Evolutionary conservation across 2,888 invertebrate species (phyloP), one percentile per base, ranked within the genome.

Genomic region (Gisinianus flammeolus): DNA sequence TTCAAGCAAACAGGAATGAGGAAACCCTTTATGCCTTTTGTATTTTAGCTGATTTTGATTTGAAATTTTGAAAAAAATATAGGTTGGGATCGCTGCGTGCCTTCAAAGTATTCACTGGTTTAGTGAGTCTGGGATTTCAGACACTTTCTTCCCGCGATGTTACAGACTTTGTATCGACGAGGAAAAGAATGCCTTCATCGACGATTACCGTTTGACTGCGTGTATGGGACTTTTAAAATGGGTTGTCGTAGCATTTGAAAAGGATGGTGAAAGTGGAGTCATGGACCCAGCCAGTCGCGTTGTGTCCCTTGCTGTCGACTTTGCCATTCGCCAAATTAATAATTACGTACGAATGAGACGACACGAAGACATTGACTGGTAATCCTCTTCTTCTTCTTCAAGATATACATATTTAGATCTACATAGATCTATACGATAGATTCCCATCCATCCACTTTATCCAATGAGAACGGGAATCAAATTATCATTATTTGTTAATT

Each of bases 201-300:
- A 96, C 81, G 96, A 97, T 87, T 97, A 93, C 86, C 91, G 95
- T 85, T 89, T 94, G 83, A 96, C 96, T 0, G 94, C 96, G 0
- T 96, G 96, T 86, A 91, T 95, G 84, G 92, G 93, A 82, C 88
- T 95, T 68, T 88, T 97, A 58, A 93, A 94, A 87, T 93, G 93
- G 91, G 88, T 96, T 72, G 89, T 91, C 0, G 89, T 89, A 73
- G 90, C 89, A 64, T 88, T 90, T 72, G 89, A 90, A 56, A 12
- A 86, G 0, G 89, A 89, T 71, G 91, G 90, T 26, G 83, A 83
- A 26, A 90, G 90, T 83, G 89, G 90, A 77, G 87, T 86, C 12
- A 77, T 79, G 52, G 83, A 84, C 58, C 72, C 77, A 22, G 69
- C 66, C 8, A 80, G 81, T 62, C 80, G 80, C 52, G 80, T 84